Evolutionary conservation across 2,797 vertebrate species (phyloP), one percentile per base, ranked within the genome.

Genomic region (Gallinago solitaria): DNA sequence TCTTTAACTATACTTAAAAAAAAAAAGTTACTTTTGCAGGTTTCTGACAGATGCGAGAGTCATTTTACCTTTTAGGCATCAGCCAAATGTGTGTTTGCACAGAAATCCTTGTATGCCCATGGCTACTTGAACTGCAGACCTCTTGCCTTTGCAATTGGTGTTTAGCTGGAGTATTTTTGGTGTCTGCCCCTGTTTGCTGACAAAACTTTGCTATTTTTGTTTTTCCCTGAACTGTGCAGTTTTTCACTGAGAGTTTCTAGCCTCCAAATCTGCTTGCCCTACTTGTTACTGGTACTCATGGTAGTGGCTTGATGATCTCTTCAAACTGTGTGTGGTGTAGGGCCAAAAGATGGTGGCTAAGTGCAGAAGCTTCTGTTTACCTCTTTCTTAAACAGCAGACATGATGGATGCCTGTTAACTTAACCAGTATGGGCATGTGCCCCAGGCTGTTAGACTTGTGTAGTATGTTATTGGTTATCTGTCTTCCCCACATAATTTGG

Each of bases 131-230:
- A n/a, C 51, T 30, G 21, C 53, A 68, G 33, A 47, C 27, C 20
- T 39, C n/a, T 84, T 87, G 21, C 4, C 47, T 75, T 77, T 86
- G 41, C 19, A 21, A 3, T 4, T 81, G 37, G 8, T 75, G 14
- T 93, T 81, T 43, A 76, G 14, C 21, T 88, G 47, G 32, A 57
- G 30, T 60, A n/a, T 86, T 91, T 51, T 65, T 88, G 83, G 21
- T 94, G 50, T 17, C 20, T 15, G 75, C 30, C 71, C 17, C 39
- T 56, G 16, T 76, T 87, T 89, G 60, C 71, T 92, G 89, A 63
- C 89, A 87, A 23, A 16, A 67, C 23, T 82, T 89, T 5, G 5
- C 47, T 92, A 21, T 82, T 93, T 93, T 84, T 90, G 21, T 32
- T 79, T 92, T 73, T 43, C 11, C 35, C 47, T 65, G 54, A 76